phyloP scores from a whole-genome alignment of 1,140 invertebrate species.

The Macrosteles quadrilineatus region DNA sequence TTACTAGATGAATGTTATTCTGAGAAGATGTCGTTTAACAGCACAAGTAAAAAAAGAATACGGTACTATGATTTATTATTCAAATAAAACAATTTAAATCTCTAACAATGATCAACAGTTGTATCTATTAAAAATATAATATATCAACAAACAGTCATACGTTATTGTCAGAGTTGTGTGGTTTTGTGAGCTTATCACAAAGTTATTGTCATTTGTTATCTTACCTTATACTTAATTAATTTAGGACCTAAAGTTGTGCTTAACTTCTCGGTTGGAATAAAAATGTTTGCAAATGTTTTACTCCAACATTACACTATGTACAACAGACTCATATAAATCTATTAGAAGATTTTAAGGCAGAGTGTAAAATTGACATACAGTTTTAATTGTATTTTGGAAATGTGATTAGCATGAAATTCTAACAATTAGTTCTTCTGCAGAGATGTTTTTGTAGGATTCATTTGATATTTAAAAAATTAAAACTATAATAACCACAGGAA shows the following conservation, averaged over 20 bases:
- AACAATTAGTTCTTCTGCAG: neutral
- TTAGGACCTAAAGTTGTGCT: constrained; percentile 13
- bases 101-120: neutral
- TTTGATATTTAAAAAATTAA: neutral
- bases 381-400: neutral
- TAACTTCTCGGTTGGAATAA: neutral
- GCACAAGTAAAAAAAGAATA: neutral
- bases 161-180: constrained; percentile 7
- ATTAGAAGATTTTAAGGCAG: neutral
- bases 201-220: constrained; percentile 7
- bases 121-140: neutral
- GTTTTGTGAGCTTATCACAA: constrained; percentile 2
- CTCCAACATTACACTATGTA: constrained; percentile 9
- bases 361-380: constrained; percentile 16
- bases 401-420: neutral
- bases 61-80: too few relatives aligned
- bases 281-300: neutral
- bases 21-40: neutral
- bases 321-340: neutral
- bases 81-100: too few relatives aligned
- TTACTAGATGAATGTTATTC: too few relatives aligned
- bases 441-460: neutral
- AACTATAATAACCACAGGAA: neutral
- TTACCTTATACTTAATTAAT: too few relatives aligned
- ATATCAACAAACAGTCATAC: constrained; percentile 16